Conservation (phyloP, 1,140 invertebrate genomes). For the Lepidurus couesii region DNA sequence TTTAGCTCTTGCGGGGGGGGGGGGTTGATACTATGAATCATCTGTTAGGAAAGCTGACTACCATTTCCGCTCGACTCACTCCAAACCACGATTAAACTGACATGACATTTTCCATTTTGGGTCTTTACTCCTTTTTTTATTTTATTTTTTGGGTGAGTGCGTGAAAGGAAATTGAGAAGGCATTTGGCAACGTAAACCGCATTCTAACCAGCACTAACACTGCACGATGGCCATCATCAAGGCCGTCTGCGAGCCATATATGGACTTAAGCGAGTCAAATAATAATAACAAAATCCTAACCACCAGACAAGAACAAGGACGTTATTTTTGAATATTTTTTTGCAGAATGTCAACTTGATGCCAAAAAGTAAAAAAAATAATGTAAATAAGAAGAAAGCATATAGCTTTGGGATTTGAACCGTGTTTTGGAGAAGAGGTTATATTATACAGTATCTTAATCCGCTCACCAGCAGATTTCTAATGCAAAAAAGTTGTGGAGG, state of each 20-base stretch:
- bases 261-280: not conserved
- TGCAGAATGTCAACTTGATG: not conserved
- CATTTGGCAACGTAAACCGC: slow-evolving; percentile 8
- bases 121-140: not conserved
- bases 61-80: slow-evolving; percentile 8
- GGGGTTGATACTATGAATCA: not conserved
- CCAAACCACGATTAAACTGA: not conserved
- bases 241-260: slow-evolving; percentile 2
- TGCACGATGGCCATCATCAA: not conserved
- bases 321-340: not conserved
- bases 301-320: not conserved
- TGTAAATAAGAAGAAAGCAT: too few species aligned
- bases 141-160: not conserved
- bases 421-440: too few species aligned
- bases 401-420: too few species aligned
- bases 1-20: not conserved
- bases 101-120: not conserved
- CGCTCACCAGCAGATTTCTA: not conserved
- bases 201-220: not conserved
- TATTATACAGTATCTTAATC: too few species aligned
- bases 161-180: slow-evolving; percentile 1
- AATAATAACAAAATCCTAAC: not conserved
- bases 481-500: not conserved
- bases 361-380: not conserved
- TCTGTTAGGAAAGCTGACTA: not conserved